Evolutionary conservation across 2,888 invertebrate genomes (phyloP).

Genomic region (Aphidius colemani): DNA sequence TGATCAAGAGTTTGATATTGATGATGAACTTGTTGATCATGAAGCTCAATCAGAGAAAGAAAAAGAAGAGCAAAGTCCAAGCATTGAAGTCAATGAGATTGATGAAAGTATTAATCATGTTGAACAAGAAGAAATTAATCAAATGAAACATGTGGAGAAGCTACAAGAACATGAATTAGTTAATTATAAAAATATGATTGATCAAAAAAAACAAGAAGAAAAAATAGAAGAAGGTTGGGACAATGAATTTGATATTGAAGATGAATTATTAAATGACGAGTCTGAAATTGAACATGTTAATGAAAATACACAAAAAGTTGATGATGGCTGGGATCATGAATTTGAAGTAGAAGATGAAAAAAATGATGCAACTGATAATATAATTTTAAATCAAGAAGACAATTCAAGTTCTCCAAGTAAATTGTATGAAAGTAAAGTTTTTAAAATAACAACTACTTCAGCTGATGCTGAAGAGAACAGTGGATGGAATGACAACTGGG

Average conservation of each 20-base stretch:
- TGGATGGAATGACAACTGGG: conserved; percentile 51
- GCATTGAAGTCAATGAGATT: too few relatives aligned
- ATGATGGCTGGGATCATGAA: neutral
- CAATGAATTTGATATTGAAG: conserved; percentile 8
- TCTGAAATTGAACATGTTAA: neutral
- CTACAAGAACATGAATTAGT: neutral
- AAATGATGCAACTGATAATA: conserved; percentile 12
- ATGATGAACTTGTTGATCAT: too few relatives aligned
- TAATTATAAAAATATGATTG: too few relatives aligned
- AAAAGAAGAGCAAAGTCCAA: too few relatives aligned
- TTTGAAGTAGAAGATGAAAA: conserved; percentile 10
- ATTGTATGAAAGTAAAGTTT: neutral
- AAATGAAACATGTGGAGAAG: neutral
- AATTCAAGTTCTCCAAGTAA: neutral
- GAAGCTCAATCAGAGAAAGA: too few relatives aligned
- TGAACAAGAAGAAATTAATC: too few relatives aligned
- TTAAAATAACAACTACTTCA: neutral
- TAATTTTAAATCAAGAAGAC: neutral
- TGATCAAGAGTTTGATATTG: too few relatives aligned
- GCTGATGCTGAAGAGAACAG: conserved; percentile 30
- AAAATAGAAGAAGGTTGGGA: conserved; percentile 6
- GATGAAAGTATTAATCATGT: neutral
- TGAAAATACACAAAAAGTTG: neutral
- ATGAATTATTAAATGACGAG: conserved; percentile 14
- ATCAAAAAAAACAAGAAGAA: neutral